Conservation (phyloP, 2,888 invertebrate species). For the Alitta virens region DNA sequence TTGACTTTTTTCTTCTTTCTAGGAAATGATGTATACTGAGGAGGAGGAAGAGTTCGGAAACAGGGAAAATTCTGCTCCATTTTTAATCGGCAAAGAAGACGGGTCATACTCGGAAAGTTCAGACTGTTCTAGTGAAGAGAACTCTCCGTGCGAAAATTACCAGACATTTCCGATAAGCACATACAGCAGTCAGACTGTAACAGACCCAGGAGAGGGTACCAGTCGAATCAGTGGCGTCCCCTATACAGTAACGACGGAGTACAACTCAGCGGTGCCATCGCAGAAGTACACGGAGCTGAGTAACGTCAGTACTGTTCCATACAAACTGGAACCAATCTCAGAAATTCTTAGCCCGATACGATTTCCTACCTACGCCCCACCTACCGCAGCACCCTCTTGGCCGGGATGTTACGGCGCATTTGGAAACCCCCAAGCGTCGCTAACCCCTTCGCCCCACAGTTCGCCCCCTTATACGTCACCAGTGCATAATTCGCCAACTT, state of each 20-base stretch:
- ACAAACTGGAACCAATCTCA: conserved; percentile 71
- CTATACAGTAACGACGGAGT: not conserved
- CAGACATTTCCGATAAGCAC: not conserved
- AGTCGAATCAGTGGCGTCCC: not conserved
- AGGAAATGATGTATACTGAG: not conserved
- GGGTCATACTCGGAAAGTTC: conserved; percentile 54
- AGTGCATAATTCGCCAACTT: too few species aligned
- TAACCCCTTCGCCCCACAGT: too few species aligned
- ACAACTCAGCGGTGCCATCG: not conserved
- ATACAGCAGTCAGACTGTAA: too few species aligned
- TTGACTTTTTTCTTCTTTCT: not conserved
- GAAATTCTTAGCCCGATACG: conserved; percentile 60
- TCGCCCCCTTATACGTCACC: not conserved
- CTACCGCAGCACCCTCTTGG: not conserved
- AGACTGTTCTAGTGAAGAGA: conserved; percentile 50
- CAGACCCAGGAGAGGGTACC: not conserved
- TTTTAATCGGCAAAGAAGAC: conserved; percentile 49
- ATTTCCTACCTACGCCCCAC: conserved; percentile 14
- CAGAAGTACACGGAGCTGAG: conserved; percentile 68
- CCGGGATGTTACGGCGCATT: conserved; percentile 21
- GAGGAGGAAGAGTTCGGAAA: not conserved
- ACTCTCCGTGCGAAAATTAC: not conserved
- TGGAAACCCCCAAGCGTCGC: too few species aligned
- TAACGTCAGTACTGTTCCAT: conserved; percentile 59
- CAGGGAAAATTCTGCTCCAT: conserved; percentile 38